A percentile compares a stretch with the other conserved stretches of the same genome.
Evolutionary conservation across 2,797 vertebrate genomes (phyloP).

Genomic region (Microctenopoma lineatum): DNA sequence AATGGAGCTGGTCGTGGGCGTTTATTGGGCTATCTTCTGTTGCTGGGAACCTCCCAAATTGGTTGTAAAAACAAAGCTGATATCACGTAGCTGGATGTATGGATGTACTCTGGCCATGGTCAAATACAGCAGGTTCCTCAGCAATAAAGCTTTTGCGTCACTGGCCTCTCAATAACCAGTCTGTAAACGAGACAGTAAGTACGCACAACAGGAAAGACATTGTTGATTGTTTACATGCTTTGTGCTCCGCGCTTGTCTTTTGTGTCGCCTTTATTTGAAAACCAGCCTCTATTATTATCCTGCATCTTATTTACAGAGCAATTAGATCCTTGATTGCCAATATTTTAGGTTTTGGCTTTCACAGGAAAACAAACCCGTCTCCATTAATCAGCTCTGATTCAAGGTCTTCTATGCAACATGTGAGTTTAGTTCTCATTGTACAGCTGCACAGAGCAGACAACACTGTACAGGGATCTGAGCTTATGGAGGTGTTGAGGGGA

Average conservation of each 20-base stretch:
- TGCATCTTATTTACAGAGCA: slow-evolving; percentile 34
- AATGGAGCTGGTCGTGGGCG: slow-evolving; percentile 6
- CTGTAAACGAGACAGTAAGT: slow-evolving; percentile 24
- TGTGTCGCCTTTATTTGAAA: slow-evolving; percentile 36
- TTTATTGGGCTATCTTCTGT: slow-evolving; percentile 51
- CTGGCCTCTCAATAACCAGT: background rate
- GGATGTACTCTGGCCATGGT: slow-evolving; percentile 16
- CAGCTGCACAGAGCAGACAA: slow-evolving; percentile 28
- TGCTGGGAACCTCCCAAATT: slow-evolving; percentile 38
- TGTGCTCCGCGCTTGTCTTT: slow-evolving; percentile 5
- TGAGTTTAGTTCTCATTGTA: slow-evolving; percentile 32
- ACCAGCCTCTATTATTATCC: slow-evolving; percentile 25
- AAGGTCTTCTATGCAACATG: slow-evolving; percentile 26
- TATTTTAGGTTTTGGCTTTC: slow-evolving; percentile 24
- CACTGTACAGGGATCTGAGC: slow-evolving; percentile 12
- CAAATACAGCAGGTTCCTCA: slow-evolving; percentile 25
- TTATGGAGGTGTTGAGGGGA: slow-evolving; percentile 32
- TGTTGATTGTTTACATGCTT: slow-evolving; percentile 41
- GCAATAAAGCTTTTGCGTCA: slow-evolving; percentile 25
- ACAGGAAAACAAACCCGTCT: slow-evolving; percentile 8
- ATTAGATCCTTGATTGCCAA: slow-evolving; percentile 41
- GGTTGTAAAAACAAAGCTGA: slow-evolving; percentile 49
- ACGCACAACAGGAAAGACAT: slow-evolving; percentile 33
- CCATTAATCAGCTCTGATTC: slow-evolving; percentile 28
- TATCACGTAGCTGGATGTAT: slow-evolving; percentile 19